A percentile compares a stretch with the other conserved stretches of the same genome.
Conservation (phyloP, 2,888 invertebrate species). For the Unio delphinus region DNA sequence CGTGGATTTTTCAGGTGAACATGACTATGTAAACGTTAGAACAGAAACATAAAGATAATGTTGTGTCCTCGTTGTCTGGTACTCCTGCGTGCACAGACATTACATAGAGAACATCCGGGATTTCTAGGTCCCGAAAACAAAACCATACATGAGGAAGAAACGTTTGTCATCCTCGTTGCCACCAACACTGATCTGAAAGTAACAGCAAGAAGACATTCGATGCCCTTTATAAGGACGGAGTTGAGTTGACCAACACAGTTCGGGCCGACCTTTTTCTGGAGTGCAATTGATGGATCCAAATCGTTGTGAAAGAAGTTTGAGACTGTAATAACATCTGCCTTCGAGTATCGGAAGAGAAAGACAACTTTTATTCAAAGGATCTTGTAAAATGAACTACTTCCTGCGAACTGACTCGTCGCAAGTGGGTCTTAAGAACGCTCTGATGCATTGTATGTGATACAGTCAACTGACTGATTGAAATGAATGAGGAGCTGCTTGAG, state of each 20-base stretch:
- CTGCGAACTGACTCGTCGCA: too few relatives aligned
- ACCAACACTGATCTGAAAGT: conserved; percentile 52
- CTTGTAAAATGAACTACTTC: too few relatives aligned
- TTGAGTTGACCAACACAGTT: conserved; percentile 46
- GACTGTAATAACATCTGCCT: conserved; percentile 43
- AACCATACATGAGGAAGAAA: conserved; percentile 33
- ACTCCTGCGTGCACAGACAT: conserved; percentile 43
- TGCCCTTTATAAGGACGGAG: conserved; percentile 32
- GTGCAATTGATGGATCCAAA: conserved; percentile 48
- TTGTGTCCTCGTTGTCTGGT: conserved; percentile 53
- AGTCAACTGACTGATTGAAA: too few relatives aligned
- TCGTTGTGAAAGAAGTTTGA: conserved; percentile 45
- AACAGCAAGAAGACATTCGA: conserved; percentile 12
- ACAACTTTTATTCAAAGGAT: conserved; percentile 22
- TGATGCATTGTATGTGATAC: too few relatives aligned
- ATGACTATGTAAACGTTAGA: conserved; percentile 48
- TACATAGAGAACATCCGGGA: conserved; percentile 50
- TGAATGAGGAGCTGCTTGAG: too few relatives aligned
- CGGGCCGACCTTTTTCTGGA: conserved; percentile 54
- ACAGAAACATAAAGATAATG: conserved; percentile 51
- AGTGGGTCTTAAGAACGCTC: too few relatives aligned
- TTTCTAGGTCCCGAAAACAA: conserved; percentile 56
- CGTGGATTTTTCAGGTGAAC: conserved; percentile 56
- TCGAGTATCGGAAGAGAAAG: conserved; percentile 46
- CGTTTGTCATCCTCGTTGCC: conserved; percentile 51